A percentile compares a stretch with the other conserved stretches of the same genome.
These are phyloP conservation scores for Embiotoca jacksoni DNA, from an alignment of 2,113 vertebrate species.

Conservation along the genomic window DNA sequence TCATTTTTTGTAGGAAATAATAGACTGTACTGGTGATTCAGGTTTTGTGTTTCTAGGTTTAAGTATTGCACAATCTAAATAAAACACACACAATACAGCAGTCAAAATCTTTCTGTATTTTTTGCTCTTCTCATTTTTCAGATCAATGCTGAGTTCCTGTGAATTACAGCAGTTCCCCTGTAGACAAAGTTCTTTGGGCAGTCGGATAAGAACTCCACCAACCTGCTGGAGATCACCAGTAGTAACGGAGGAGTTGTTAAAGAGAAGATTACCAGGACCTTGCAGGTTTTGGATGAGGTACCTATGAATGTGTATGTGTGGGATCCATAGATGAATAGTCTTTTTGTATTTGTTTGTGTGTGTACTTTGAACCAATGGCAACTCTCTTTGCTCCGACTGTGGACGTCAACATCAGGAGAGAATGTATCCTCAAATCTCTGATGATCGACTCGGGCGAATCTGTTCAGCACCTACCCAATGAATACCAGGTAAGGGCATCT, in stretches of 20 bases:
- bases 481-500: neutral
- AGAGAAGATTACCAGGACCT: neutral
- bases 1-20: no score
- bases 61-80: no score
- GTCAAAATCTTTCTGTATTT: neutral
- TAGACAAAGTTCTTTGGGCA: slow-evolving; percentile 9
- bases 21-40: no score
- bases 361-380: neutral
- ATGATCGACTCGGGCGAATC: neutral
- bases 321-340: neutral
- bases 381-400: slow-evolving; percentile 1
- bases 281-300: slow-evolving; percentile 30
- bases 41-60: no score
- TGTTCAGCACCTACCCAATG: neutral
- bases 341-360: neutral
- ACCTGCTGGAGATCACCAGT: slow-evolving; percentile 31
- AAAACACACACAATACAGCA: no score
- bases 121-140: neutral
- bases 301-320: neutral
- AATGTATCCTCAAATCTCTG: neutral
- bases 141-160: slow-evolving; percentile 16
- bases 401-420: slow-evolving; percentile 10
- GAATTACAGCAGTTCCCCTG: slow-evolving; percentile 10
- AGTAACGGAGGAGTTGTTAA: neutral
- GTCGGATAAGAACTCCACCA: neutral